Conservation (phyloP, 2,113 vertebrate species). For the Hypomesus transpacificus region DNA sequence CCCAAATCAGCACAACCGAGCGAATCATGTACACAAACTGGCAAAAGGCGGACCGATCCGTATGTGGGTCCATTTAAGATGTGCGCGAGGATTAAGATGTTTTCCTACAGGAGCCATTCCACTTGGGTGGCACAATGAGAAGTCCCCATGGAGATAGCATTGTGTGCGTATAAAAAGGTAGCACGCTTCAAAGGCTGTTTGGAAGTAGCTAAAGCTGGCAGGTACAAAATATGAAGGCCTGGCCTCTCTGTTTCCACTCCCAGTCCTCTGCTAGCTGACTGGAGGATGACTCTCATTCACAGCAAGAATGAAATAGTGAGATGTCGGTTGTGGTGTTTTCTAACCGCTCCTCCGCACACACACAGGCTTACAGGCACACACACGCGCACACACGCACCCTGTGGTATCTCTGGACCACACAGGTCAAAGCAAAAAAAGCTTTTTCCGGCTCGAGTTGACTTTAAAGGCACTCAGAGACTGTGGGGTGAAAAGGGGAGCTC, state of each 20-base stretch:
- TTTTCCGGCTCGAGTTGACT: neutral
- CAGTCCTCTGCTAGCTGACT: neutral
- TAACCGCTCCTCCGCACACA: neutral
- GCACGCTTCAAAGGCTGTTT: constrained; percentile 31
- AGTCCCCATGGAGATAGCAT: constrained; percentile 34
- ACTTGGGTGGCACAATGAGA: constrained; percentile 42
- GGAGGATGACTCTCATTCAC: neutral
- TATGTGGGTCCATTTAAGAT: constrained; percentile 50
- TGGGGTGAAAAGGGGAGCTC: neutral
- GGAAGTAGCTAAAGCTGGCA: constrained; percentile 20
- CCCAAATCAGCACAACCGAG: constrained; percentile 21
- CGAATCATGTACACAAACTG: constrained; percentile 32
- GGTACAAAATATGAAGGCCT: neutral
- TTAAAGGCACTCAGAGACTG: constrained; percentile 2
- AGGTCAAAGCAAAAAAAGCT: neutral
- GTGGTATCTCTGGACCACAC: constrained; percentile 17
- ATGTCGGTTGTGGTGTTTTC: neutral
- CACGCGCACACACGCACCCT: neutral
- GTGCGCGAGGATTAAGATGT: constrained; percentile 31
- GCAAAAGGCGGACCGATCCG: constrained; percentile 30
- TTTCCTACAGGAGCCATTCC: constrained; percentile 10
- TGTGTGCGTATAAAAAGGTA: constrained; percentile 28
- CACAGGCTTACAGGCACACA: neutral
- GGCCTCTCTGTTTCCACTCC: neutral
- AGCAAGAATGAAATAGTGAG: neutral